Evolutionary conservation across 2,797 vertebrate genomes (phyloP), one percentile per base, ranked within the genome.

Genomic region (Sebastiscus albofasciatus): DNA sequence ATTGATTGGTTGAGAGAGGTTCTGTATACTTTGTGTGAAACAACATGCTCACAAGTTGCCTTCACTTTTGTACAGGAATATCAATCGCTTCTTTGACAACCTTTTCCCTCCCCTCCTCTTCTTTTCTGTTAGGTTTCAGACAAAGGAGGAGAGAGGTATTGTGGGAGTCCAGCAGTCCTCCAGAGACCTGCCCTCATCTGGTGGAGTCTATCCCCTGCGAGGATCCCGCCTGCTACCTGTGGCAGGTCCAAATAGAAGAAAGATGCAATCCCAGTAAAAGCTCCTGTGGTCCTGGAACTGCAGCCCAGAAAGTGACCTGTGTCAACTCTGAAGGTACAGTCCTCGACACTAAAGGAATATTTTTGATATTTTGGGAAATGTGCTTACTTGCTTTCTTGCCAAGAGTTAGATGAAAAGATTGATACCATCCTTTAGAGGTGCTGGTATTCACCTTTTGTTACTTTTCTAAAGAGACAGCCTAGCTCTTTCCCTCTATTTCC

Each of bases 161-260:
- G 0, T 94, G 95, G 89, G 96, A 97, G 85, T 92, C 96, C 0
- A 91, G 90, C n/a, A 94, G 90, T 55, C 83, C 88, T 12, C 61
- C 66, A 2, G 94, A 94, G 1, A 90, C 64, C 1, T 99, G 98
- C 84, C 96, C 96, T 0, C 98, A 98, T 77, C 87, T 98, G 83
- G 79, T 94, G 22, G 98, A 99, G 91, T 96, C 95, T 27, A 84
- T 97, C 78, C 97, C 96, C 3, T 99, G 98, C 33, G 98, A 99
- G 4, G 96, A 98, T 56, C 96, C 97, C 0, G 9, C 83, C 62
- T 99, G 98, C 59, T 97, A 96, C 5, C 86, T 81, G 82, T 99
- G 98, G 98, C 82, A 87, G 10, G 16, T 95, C 26, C 93, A 91
- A 64, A 87, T 90, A 0, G 95, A 95, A 87, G 95, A 93, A 18